Evolutionary conservation across 2,797 vertebrate species (phyloP), one percentile per base, ranked within the genome.

Genomic region (Fistularia tabacaria): DNA sequence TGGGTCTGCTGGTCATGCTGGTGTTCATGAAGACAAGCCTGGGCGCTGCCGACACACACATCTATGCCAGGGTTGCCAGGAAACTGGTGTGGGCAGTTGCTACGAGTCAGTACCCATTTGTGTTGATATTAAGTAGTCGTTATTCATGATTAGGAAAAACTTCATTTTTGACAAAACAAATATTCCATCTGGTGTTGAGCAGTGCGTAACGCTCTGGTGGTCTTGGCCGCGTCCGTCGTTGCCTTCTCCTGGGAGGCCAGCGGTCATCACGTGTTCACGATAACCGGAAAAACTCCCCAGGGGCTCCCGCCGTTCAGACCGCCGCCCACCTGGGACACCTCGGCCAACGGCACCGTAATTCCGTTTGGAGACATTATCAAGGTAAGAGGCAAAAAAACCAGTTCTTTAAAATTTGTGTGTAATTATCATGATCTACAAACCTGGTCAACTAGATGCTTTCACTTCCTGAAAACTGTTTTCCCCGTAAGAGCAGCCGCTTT

Each of bases 121-220:
- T 25, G 25, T 25, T 25, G 2, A 3, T 5, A 25, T 25, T 2
- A 25, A 25, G 25, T 25, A 25, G 25, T 25, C 5, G 25, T 25
- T 25, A 25, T 25, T 25, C 25, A 25, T 25, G 25, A 25, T 25
- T 25, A 25, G 25, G 2, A n/a, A n/a, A n/a, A n/a, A n/a, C n/a
- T n/a, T 13, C 36, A 38, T 25, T 14, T 13, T 36, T 55, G 7
- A 40, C 7, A 25, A 6, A 11, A 3, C 10, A 10, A 6, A 14
- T 49, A 10, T 49, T 15, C 43, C 45, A n/a, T 46, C 38, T 58
- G 4, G 6, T 80, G 43, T 1, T 44, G 1, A 1, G 54, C 76
- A 98, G 95, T 93, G 66, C 92, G 94, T 10, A 98, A 97, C 0
- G 94, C 93, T 8, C 80, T 95, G 8, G 91, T 98, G 6, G 95